These are phyloP conservation scores for Polymixis lichenea DNA, from an alignment of 2,888 invertebrate genomes.

Conservation along the genomic window DNA sequence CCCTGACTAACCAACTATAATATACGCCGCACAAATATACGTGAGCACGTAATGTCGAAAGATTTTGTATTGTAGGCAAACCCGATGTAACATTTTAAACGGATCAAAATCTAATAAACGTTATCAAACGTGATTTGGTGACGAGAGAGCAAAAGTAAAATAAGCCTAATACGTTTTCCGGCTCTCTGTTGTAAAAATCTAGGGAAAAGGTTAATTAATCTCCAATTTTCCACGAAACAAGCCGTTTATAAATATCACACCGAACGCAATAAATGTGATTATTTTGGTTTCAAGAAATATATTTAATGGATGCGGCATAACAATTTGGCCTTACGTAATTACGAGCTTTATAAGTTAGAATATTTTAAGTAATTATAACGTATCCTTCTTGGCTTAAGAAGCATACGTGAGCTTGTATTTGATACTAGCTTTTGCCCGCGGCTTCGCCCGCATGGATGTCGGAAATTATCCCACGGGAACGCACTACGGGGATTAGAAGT, in stretches of 20 bases:
- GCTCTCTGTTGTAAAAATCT: slow-evolving; percentile 23
- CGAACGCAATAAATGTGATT: slow-evolving; percentile 31
- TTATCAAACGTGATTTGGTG: slow-evolving; percentile 28
- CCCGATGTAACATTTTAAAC: slow-evolving; percentile 20
- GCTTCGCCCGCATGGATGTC: not conserved
- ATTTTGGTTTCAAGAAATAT: slow-evolving; percentile 28
- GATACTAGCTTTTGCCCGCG: not conserved
- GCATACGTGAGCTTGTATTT: not conserved
- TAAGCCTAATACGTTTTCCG: slow-evolving; percentile 26
- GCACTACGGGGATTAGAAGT: not conserved
- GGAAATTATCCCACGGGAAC: not conserved
- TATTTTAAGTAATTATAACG: not conserved
- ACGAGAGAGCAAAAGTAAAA: slow-evolving; percentile 32
- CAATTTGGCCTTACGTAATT: not conserved
- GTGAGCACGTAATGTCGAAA: slow-evolving; percentile 15
- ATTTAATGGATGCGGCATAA: not conserved
- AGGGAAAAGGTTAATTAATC: slow-evolving; percentile 44
- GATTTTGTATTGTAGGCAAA: slow-evolving; percentile 25
- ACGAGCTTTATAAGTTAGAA: not conserved
- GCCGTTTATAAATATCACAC: slow-evolving; percentile 23
- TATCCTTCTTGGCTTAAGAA: not conserved
- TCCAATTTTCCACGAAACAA: slow-evolving; percentile 5
- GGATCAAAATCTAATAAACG: slow-evolving; percentile 37
- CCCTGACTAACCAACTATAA: slow-evolving; percentile 55
- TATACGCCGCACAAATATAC: slow-evolving; percentile 43